A percentile compares a stretch with the other conserved stretches of the same genome.
phyloP scores from a whole-genome alignment of 2,888 invertebrate genomes.

The Ophonus ardosiacus region DNA sequence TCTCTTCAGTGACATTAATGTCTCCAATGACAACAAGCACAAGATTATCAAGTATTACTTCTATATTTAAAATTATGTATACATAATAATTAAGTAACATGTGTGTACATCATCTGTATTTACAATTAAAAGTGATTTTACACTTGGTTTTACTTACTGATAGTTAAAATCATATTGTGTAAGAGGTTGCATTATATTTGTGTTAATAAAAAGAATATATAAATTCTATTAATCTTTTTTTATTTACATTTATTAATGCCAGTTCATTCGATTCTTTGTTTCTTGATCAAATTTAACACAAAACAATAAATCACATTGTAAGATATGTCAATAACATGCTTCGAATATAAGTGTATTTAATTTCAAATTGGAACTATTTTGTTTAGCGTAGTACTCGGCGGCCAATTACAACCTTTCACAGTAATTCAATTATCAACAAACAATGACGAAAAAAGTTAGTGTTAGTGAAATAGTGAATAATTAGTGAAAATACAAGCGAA shows the following conservation, averaged over 20 bases:
- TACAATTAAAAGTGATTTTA: slow-evolving; percentile 61
- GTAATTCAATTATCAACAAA: too few relatives aligned
- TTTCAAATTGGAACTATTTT: too few relatives aligned
- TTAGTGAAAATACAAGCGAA: too few relatives aligned
- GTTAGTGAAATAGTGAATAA: too few relatives aligned
- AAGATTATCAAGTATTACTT: slow-evolving; percentile 47
- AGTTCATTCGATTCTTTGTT: too few relatives aligned
- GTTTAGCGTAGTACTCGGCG: too few relatives aligned
- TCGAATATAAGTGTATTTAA: too few relatives aligned
- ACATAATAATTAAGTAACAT: slow-evolving; percentile 53
- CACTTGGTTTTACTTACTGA: slow-evolving; percentile 63
- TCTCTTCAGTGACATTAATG: slow-evolving; percentile 40
- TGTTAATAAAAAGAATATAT: slow-evolving; percentile 69
- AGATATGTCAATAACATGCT: too few relatives aligned
- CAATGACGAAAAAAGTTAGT: too few relatives aligned
- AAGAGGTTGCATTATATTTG: slow-evolving; percentile 71
- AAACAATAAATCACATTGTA: too few relatives aligned
- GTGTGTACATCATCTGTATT: slow-evolving; percentile 60
- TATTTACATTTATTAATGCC: neutral
- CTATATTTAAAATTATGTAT: slow-evolving; percentile 45
- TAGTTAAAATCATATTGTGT: slow-evolving; percentile 68
- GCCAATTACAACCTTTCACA: too few relatives aligned
- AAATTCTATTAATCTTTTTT: slow-evolving; percentile 37
- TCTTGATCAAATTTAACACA: too few relatives aligned
- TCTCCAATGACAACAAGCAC: slow-evolving; percentile 47